These are phyloP conservation scores for Camelus dromedarius DNA, from an alignment of 2,113 vertebrate species.

Conservation along the genomic window DNA sequence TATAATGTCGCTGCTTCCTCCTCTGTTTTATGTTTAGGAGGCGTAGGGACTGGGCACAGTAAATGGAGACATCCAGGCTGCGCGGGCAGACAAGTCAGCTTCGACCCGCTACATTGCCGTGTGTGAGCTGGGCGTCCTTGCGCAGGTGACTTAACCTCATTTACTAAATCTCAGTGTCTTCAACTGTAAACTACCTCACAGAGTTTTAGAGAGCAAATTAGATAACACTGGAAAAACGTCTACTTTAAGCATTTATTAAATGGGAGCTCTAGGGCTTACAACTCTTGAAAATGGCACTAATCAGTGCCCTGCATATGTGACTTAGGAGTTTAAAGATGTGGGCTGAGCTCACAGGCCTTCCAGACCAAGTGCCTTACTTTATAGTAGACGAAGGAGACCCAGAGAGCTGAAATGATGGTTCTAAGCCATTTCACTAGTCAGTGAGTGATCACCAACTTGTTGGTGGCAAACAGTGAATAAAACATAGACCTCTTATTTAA, in stretches of 20 bases:
- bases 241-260: slow-evolving; percentile 53
- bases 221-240: slow-evolving; percentile 23
- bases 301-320: not conserved
- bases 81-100: not conserved
- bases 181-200: slow-evolving; percentile 42
- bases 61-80: not conserved
- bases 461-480: not conserved
- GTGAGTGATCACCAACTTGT: not conserved
- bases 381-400: not conserved
- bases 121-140: not conserved
- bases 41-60: too few relatives aligned
- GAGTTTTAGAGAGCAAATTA: slow-evolving; percentile 54
- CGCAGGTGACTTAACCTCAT: slow-evolving; percentile 49
- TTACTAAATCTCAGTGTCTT: slow-evolving; percentile 42
- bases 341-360: not conserved
- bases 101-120: not conserved
- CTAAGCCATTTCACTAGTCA: not conserved
- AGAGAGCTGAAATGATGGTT: not conserved
- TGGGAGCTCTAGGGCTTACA: slow-evolving; percentile 3
- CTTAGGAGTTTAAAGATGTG: not conserved
- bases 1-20: not conserved
- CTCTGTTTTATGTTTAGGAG: not conserved
- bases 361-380: not conserved
- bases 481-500: not conserved
- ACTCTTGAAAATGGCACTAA: slow-evolving; percentile 9